These are phyloP conservation scores for Drosophila setifemur DNA, from an alignment of 1,140 invertebrate genomes.

Conservation along the genomic window DNA sequence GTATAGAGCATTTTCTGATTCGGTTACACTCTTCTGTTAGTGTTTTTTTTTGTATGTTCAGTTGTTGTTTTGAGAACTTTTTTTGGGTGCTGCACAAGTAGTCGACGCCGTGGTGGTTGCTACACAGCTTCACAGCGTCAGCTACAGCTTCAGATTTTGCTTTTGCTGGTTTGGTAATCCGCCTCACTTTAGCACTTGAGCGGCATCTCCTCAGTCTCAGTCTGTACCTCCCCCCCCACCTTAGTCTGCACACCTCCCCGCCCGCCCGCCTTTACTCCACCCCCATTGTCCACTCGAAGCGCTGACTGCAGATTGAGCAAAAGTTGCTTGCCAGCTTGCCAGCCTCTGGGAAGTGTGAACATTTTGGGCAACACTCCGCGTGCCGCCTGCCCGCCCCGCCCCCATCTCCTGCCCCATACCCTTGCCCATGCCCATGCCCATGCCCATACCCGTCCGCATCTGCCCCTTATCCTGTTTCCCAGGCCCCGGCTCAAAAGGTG, in stretches of 20 bases:
- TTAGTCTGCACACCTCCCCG: background rate
- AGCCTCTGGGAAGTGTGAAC: conserved; percentile 77
- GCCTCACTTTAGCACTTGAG: conserved; percentile 80
- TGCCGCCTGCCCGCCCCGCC: background rate
- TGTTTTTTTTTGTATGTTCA: conserved; percentile 14
- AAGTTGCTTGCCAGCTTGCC: conserved; percentile 54
- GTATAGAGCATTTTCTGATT: conserved; percentile 8
- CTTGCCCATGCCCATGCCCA: conserved; percentile 54
- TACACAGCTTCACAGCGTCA: conserved; percentile 26
- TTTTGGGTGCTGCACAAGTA: conserved; percentile 42
- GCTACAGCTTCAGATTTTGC: conserved; percentile 33
- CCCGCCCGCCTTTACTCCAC: conserved; percentile 6
- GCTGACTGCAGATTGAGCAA: conserved; percentile 77
- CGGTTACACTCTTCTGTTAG: conserved; percentile 3
- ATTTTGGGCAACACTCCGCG: conserved; percentile 78
- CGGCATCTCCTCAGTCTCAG: conserved; percentile 58
- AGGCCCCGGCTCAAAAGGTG: conserved; percentile 73
- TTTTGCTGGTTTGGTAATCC: conserved; percentile 70
- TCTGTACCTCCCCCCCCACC: conserved; percentile 23
- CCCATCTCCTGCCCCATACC: background rate
- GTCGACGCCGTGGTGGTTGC: conserved; percentile 59
- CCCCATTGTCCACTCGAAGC: conserved; percentile 67
- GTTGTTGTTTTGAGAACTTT: conserved; percentile 21
- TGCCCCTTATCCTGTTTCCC: conserved; percentile 21
- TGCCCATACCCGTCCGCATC: background rate